A percentile compares a stretch with the other conserved stretches of the same genome.
These are phyloP conservation scores for Hypsibius dujardini DNA, from an alignment of 1,140 invertebrate genomes.

Conservation along the genomic window DNA sequence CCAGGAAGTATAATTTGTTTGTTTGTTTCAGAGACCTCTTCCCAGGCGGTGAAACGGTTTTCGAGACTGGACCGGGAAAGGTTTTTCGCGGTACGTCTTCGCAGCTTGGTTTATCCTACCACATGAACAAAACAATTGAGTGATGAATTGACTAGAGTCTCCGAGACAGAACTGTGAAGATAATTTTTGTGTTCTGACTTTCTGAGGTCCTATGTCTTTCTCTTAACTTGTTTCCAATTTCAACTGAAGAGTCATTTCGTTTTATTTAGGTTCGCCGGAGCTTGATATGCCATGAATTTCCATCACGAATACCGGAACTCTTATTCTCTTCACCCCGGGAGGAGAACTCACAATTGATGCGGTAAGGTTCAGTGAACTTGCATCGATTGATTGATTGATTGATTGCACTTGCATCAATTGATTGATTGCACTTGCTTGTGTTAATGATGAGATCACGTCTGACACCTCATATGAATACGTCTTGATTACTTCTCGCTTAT, in stretches of 20 bases:
- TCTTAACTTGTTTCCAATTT: neutral
- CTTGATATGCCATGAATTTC: neutral
- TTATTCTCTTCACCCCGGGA: neutral
- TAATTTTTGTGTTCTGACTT: neutral
- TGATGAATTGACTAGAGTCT: conserved; percentile 6
- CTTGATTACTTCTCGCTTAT: neutral
- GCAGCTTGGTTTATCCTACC: neutral
- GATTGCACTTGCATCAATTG: no score
- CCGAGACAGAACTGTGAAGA: conserved; percentile 2
- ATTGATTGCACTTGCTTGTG: neutral
- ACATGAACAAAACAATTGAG: neutral
- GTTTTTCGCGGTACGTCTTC: neutral
- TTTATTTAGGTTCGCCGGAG: neutral
- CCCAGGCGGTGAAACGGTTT: neutral
- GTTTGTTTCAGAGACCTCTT: neutral
- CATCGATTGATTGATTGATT: no score
- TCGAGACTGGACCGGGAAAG: neutral
- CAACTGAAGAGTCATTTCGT: neutral
- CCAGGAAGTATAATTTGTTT: neutral
- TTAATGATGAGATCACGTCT: neutral
- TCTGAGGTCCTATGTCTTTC: neutral
- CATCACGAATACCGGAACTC: neutral
- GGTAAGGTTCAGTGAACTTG: neutral
- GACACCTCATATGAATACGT: conserved; percentile 6
- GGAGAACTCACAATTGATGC: neutral